A percentile compares a stretch with the other conserved stretches of the same genome.
Conservation (phyloP, 1,140 invertebrate species). For the Hylaeus anthracinus region DNA sequence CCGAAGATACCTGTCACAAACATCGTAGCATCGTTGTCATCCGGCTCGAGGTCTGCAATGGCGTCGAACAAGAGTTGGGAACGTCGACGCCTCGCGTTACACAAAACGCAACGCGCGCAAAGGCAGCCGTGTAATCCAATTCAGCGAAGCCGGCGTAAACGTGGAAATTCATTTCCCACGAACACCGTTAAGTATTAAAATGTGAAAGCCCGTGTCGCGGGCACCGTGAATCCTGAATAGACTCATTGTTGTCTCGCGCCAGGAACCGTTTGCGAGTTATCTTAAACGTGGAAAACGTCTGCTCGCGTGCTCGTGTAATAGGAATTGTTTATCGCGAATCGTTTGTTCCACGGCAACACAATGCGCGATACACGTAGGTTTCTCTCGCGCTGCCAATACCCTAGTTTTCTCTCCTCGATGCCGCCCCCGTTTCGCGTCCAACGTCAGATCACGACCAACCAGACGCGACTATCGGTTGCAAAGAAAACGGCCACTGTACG, state of each 20-base stretch:
- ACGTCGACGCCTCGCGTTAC: neutral
- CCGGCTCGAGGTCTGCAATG: no score
- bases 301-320: conserved; percentile 25
- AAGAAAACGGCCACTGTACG: conserved; percentile 7
- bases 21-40: neutral
- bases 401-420: neutral
- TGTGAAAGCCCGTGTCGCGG: conserved; percentile 6
- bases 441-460: neutral
- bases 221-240: conserved; percentile 24
- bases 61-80: neutral
- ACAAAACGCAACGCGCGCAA: neutral
- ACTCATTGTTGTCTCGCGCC: neutral
- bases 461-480: neutral
- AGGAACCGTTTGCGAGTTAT: conserved; percentile 28
- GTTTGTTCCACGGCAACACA: conserved; percentile 14
- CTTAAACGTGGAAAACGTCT: conserved; percentile 42
- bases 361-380: neutral
- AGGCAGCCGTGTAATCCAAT: neutral
- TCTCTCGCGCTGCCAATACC: conserved; percentile 14
- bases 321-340: conserved; percentile 56
- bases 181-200: conserved; percentile 14
- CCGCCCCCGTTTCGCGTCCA: neutral
- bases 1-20: neutral
- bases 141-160: neutral
- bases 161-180: conserved; percentile 17